phyloP scores from a whole-genome alignment of 2,113 vertebrate species.

The Entelurus aequoreus region DNA sequence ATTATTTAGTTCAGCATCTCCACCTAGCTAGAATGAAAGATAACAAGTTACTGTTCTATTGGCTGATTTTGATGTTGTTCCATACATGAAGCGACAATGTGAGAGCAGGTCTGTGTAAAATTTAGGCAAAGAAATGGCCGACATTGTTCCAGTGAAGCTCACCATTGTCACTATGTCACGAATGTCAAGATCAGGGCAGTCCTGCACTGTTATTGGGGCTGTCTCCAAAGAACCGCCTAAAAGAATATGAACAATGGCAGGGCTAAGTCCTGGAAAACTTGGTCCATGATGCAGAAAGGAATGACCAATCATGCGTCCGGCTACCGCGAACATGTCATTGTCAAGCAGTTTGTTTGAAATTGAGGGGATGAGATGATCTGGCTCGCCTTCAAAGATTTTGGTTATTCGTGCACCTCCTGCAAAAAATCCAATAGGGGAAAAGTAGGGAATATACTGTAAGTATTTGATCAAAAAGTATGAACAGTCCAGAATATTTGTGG shows the following conservation, averaged over 20 bases:
- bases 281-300: constrained; percentile 43
- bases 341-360: constrained; percentile 28
- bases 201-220: constrained; percentile 19
- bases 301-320: constrained; percentile 45
- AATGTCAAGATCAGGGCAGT: constrained; percentile 43
- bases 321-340: constrained; percentile 34
- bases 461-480: background rate
- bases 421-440: background rate
- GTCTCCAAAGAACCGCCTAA: constrained; percentile 35
- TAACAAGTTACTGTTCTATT: background rate
- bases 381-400: constrained; percentile 47
- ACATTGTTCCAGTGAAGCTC: background rate
- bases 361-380: constrained; percentile 49
- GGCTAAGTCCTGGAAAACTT: constrained; percentile 40
- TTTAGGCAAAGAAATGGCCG: background rate
- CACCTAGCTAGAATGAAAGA: constrained; percentile 27
- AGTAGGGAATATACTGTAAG: background rate
- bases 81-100: too few species aligned
- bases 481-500: background rate
- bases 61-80: too few species aligned
- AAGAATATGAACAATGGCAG: constrained; percentile 35
- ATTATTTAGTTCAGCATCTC: constrained; percentile 27
- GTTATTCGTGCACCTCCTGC: constrained; percentile 24
- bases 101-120: too few species aligned
- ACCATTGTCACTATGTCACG: constrained; percentile 32